phyloP scores from a whole-genome alignment of 2,888 invertebrate species.

The Aplocera efformata region DNA sequence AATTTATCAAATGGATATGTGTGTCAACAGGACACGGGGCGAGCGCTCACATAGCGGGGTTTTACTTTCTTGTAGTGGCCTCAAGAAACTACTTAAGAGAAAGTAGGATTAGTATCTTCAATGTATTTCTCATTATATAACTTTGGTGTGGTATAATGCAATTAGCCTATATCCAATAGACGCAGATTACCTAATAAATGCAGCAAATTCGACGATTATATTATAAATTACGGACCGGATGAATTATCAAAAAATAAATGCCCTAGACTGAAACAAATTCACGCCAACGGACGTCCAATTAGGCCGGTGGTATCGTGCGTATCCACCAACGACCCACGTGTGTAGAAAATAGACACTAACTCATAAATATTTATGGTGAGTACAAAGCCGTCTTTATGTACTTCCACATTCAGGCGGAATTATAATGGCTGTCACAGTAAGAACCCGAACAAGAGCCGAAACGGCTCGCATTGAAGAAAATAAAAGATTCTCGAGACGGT shows the following conservation, averaged over 20 bases:
- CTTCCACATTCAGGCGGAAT: constrained; percentile 74
- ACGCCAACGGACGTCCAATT: constrained; percentile 69
- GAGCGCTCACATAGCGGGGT: constrained; percentile 74
- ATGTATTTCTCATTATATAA: constrained; percentile 67
- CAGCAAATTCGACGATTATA: too few species aligned
- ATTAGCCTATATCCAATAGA: constrained; percentile 27
- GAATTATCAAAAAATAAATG: too few species aligned
- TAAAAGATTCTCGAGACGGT: constrained; percentile 68
- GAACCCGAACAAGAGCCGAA: constrained; percentile 74
- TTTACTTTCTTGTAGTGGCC: constrained; percentile 78
- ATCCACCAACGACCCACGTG: constrained; percentile 72
- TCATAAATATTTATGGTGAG: constrained; percentile 76
- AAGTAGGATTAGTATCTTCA: constrained; percentile 74
- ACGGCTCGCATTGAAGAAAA: constrained; percentile 69
- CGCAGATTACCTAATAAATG: constrained; percentile 7
- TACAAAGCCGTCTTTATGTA: constrained; percentile 73
- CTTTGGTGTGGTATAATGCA: constrained; percentile 33
- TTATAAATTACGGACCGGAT: too few species aligned
- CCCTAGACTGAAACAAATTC: constrained; percentile 64
- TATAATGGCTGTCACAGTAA: constrained; percentile 77
- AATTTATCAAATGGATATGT: constrained; percentile 65
- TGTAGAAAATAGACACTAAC: constrained; percentile 71
- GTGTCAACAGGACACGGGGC: constrained; percentile 77
- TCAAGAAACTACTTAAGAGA: constrained; percentile 77
- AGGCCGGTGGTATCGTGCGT: constrained; percentile 71